Evolutionary conservation across 2,888 invertebrate genomes (phyloP).

Genomic region (Dryobotodes eremita): DNA sequence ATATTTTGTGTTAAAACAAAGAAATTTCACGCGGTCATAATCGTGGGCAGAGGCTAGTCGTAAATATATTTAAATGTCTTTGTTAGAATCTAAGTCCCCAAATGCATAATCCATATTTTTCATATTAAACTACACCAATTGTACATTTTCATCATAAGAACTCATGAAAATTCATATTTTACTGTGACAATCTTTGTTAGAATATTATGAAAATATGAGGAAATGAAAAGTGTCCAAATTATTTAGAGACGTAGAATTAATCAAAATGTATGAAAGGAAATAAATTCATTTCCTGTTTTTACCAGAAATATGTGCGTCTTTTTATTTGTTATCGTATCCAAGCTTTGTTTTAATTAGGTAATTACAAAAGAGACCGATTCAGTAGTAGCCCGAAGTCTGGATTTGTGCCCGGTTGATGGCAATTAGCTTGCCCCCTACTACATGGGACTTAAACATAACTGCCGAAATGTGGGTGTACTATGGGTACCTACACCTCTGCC

Average conservation of each 20-base stretch:
- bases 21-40: too few relatives aligned
- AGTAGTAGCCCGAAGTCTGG: too few relatives aligned
- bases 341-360: neutral
- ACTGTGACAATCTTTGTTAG: conserved; percentile 14
- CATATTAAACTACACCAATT: neutral
- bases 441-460: too few relatives aligned
- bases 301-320: neutral
- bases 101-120: neutral
- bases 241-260: conserved; percentile 29
- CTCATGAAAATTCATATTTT: conserved; percentile 13
- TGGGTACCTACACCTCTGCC: too few relatives aligned
- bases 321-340: neutral
- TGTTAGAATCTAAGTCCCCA: neutral
- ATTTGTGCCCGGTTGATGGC: too few relatives aligned
- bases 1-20: too few relatives aligned
- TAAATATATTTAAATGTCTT: too few relatives aligned
- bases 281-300: neutral
- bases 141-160: neutral
- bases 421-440: too few relatives aligned
- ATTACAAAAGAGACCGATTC: neutral
- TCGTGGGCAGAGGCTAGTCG: too few relatives aligned
- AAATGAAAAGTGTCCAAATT: conserved; percentile 39
- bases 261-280: conserved; percentile 15
- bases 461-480: too few relatives aligned
- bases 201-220: conserved; percentile 37